phyloP scores from a whole-genome alignment of 1,140 invertebrate species.

The Procambarus clarkii region DNA sequence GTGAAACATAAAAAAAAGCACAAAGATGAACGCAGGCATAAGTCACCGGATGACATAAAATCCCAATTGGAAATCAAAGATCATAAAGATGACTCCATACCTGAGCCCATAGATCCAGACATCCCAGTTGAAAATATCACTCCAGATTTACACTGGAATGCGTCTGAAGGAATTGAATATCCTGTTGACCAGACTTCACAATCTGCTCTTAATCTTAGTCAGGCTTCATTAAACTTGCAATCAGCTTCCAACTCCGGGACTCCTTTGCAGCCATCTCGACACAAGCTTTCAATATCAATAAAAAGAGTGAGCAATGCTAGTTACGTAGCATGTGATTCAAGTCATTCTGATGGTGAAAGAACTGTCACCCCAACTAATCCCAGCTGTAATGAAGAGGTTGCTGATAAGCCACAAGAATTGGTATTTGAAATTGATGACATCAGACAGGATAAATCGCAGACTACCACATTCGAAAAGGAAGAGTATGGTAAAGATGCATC shows the following conservation, averaged over 20 bases:
- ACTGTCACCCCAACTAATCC: conserved; percentile 44
- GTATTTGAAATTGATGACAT: neutral
- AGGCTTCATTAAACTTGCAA: conserved; percentile 23
- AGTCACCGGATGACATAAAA: conserved; percentile 51
- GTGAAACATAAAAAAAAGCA: conserved; percentile 80
- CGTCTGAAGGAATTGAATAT: conserved; percentile 58
- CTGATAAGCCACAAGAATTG: conserved; percentile 7
- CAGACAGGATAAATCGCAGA: neutral
- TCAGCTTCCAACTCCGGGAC: conserved; percentile 24
- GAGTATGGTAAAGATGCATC: conserved; percentile 44
- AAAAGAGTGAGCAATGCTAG: conserved; percentile 71
- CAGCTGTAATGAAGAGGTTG: conserved; percentile 41
- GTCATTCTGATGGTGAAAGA: conserved; percentile 57
- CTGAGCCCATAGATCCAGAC: conserved; percentile 53
- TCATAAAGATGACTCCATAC: conserved; percentile 32
- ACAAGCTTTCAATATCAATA: conserved; percentile 71
- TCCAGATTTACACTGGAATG: conserved; percentile 48
- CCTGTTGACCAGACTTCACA: conserved; percentile 4
- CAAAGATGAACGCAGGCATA: conserved; percentile 70
- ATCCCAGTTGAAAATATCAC: conserved; percentile 62
- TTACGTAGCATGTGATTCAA: conserved; percentile 68
- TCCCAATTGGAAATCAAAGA: conserved; percentile 23
- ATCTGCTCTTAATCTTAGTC: neutral
- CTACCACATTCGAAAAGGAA: neutral
- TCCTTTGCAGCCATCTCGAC: conserved; percentile 53